Evolutionary conservation across 2,888 invertebrate genomes (phyloP), one percentile per base, ranked within the genome.

Genomic region (Melanophora roralis): DNA sequence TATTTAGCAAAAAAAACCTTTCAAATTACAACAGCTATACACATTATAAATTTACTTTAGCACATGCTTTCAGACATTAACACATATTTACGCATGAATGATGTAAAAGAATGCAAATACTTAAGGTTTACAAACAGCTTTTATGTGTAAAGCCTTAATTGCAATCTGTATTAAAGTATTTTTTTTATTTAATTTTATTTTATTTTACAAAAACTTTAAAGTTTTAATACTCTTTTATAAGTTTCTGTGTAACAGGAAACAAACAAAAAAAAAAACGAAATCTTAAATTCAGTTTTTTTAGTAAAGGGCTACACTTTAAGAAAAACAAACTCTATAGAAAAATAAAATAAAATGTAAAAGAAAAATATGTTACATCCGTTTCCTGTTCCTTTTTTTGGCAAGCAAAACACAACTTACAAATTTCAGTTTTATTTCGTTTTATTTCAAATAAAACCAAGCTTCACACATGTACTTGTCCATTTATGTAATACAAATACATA

Each of bases 331-430:
- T 27, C 27, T 27, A 6, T 16, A 53, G 12, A 45, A 23, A 59
- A 38, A 40, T 36, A 45, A 64, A 77, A 36, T 65, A 77, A 67
- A 72, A 59, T 75, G 47, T 43, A 23, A 67, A 9, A 75, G 67
- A 72, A 72, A 32, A 78, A 78, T 62, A 72, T 71, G 71, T 80
- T 72, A 72, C 79, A 75, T 80, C 79, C 79, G 75, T 75, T 80
- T 75, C 75, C 79, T 72, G 14, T 68, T 76, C 49, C 64, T 57
- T 32, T 14, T 38, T 62, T 49, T 57, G 49, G 14, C n/a, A 76
- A 36, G 64, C 57, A 76, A 71, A 64, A 76, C 76, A 76, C 64
- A 34, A 76, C 71, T 76, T 71, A 64, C 16, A 57, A 76, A 67
- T 64, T 62, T 32, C n/a, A n/a, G n/a, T 53, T 76, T 43, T 32